Evolutionary conservation across 2,888 invertebrate species (phyloP).

Genomic region (Agapetus fuscipes): DNA sequence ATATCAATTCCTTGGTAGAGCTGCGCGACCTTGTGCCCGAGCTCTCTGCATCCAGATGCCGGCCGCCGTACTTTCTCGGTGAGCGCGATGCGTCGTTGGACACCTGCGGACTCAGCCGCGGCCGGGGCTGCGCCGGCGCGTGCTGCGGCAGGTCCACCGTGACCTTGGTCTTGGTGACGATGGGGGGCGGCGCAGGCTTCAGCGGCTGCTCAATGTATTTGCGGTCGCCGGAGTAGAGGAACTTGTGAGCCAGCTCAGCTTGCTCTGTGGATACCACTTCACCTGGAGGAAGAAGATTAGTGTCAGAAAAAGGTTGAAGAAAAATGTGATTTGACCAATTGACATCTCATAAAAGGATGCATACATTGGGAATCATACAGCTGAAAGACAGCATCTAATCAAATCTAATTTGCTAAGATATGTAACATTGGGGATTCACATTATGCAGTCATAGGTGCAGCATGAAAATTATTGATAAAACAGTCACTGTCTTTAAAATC

Average conservation of each 20-base stretch:
- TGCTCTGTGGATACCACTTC: slow-evolving; percentile 73
- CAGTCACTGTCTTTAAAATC: too few relatives aligned
- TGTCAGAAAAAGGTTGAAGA: neutral
- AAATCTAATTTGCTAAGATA: too few relatives aligned
- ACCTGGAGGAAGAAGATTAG: slow-evolving; percentile 39
- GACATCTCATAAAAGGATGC: too few relatives aligned
- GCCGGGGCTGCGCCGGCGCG: slow-evolving; percentile 33
- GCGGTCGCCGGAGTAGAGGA: slow-evolving; percentile 83
- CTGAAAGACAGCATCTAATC: too few relatives aligned
- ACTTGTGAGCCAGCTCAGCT: slow-evolving; percentile 74
- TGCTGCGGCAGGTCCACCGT: slow-evolving; percentile 38
- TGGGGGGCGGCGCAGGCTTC: slow-evolving; percentile 68
- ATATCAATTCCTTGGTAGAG: slow-evolving; percentile 79
- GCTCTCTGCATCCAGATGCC: slow-evolving; percentile 55
- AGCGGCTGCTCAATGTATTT: slow-evolving; percentile 79
- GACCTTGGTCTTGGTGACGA: slow-evolving; percentile 54
- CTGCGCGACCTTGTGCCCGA: slow-evolving; percentile 81
- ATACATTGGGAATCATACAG: too few relatives aligned
- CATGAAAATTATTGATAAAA: too few relatives aligned
- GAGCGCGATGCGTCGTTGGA: slow-evolving; percentile 38
- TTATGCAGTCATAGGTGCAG: too few relatives aligned
- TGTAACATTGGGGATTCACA: too few relatives aligned
- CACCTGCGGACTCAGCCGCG: slow-evolving; percentile 39
- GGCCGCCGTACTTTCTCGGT: slow-evolving; percentile 39
- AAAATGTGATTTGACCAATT: too few relatives aligned